Conservation (phyloP, 2,888 invertebrate species). For the Tenthredo amoena region DNA sequence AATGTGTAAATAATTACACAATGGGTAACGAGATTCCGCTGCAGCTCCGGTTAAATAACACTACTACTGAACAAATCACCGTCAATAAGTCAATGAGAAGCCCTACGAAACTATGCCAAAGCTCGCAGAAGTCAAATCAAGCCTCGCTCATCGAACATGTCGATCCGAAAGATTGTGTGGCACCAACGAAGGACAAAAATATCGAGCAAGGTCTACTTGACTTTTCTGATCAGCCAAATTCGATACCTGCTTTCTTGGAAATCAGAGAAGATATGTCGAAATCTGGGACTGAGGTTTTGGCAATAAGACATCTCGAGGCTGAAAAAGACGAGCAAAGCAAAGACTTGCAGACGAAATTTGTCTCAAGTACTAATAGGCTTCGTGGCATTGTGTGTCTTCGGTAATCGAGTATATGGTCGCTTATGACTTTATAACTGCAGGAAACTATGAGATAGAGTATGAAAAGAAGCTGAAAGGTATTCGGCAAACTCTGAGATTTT, state of each 20-base stretch:
- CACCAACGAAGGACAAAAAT: background rate
- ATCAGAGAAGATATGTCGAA: background rate
- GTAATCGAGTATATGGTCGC: background rate
- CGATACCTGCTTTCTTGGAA: background rate
- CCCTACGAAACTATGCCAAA: background rate
- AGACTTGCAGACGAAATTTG: background rate
- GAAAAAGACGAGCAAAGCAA: background rate
- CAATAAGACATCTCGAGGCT: background rate
- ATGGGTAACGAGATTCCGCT: constrained; percentile 36
- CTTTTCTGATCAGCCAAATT: background rate
- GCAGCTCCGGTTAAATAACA: constrained; percentile 15
- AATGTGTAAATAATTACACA: background rate
- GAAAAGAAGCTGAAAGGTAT: constrained; percentile 20
- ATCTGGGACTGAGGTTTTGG: background rate
- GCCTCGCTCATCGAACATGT: background rate
- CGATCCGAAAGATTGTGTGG: background rate
- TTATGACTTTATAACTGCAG: background rate
- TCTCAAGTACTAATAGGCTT: constrained; percentile 13
- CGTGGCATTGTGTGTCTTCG: background rate
- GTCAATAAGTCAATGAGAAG: constrained; percentile 20
- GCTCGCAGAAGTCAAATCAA: background rate
- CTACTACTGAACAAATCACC: background rate
- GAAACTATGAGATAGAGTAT: background rate
- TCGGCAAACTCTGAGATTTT: background rate
- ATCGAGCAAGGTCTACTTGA: background rate